Evolutionary conservation across 92 coral and sea anemone species (phyloP), one percentile per base, ranked within the genome.

Genomic region (Meandrina meandrites): DNA sequence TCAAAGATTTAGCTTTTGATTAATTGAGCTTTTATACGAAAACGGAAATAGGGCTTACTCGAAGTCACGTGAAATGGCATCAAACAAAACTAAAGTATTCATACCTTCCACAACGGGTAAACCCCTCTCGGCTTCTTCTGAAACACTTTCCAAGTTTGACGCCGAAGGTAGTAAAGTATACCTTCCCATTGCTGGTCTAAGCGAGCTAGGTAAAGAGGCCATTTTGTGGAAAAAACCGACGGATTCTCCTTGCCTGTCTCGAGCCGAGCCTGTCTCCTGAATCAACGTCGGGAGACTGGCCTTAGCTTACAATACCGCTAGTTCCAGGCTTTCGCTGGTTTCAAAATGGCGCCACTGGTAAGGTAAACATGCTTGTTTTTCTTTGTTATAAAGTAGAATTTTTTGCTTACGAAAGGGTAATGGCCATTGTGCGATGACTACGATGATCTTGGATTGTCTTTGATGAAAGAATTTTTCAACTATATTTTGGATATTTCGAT

Each of bases 51-150:
- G 14, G 31, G 15, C 70, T 12, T 47, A 15, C 2, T 0, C 14
- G 22, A n/a, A n/a, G 47, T 81, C 85, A 81, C 76, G 78, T 42
- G 76, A 79, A 35, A 57, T 4, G 10, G 16, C 24, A 6, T 34
- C n/a, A n/a, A 32, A 16, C 1, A 31, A 21, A 35, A 15, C 45
- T 8, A 9, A 18, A 50, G 42, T 11, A 48, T 48, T 48, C 13
- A 48, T 84, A 75, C 87, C 87, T 73, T 74, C 73, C 27, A 21
- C 24, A 10, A 68, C 32, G 19, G 42, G 8, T 31, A 75, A 57
- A 74, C 54, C 80, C 13, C 19, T 37, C 70, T 84, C 80, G 6
- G 80, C 77, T 27, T 84, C 87, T 78, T 37, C 80, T 67, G 80
- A 74, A 32, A 84, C 71, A 56, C 51, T 56, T n/a, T 54, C 87